Conservation (phyloP, 2,888 invertebrate genomes). For the Clistopyga incitator region DNA sequence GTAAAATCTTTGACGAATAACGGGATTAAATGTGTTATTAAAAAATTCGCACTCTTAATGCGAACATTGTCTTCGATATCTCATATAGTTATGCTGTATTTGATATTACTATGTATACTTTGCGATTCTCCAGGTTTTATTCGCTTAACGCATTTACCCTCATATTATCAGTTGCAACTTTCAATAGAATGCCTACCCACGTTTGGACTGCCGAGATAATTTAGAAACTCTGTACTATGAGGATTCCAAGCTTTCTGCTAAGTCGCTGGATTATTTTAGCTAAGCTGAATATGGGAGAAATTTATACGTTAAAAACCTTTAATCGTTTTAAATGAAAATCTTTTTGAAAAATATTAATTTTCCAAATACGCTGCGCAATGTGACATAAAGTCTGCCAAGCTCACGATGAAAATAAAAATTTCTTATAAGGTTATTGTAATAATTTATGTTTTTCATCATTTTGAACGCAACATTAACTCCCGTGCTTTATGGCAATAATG, state of each 20-base stretch:
- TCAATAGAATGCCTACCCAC: neutral
- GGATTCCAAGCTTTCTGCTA: too few species aligned
- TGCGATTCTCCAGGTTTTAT: neutral
- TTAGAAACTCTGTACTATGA: neutral
- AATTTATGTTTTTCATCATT: neutral
- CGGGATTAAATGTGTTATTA: slow-evolving; percentile 63
- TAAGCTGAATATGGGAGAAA: too few species aligned
- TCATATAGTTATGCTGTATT: neutral
- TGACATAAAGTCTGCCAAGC: too few species aligned
- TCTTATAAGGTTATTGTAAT: too few species aligned
- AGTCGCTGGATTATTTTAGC: too few species aligned
- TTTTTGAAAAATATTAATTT: too few species aligned
- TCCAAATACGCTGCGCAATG: too few species aligned
- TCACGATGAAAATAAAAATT: too few species aligned
- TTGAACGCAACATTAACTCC: neutral
- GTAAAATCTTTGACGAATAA: slow-evolving; percentile 57
- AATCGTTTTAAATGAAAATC: too few species aligned
- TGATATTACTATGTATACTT: neutral
- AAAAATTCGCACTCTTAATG: slow-evolving; percentile 42
- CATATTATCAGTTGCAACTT: too few species aligned
- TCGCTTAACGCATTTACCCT: neutral
- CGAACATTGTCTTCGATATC: slow-evolving; percentile 36
- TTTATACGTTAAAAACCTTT: too few species aligned
- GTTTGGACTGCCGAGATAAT: neutral
- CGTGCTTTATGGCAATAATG: neutral